A percentile compares a stretch with the other conserved stretches of the same genome.
Evolutionary conservation across 2,888 invertebrate genomes (phyloP).

Genomic region (Odontocolon sp.): DNA sequence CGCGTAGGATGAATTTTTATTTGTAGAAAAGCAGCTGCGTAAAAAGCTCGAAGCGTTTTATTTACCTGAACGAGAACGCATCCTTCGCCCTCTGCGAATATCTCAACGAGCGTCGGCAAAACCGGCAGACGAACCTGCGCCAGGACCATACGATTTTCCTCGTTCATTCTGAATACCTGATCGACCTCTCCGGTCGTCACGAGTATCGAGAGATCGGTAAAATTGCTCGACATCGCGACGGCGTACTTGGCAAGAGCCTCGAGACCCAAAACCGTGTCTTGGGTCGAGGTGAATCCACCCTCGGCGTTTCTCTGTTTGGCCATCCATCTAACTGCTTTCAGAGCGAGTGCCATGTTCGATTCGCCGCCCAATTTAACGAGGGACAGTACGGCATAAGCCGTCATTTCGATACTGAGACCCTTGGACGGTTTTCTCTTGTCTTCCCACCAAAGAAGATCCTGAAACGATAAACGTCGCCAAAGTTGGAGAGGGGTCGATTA

Average conservation of each 20-base stretch:
- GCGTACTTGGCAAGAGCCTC: conserved; percentile 84
- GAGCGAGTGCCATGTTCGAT: conserved; percentile 82
- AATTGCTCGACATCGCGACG: conserved; percentile 78
- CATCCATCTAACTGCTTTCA: conserved; percentile 88
- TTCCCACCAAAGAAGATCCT: conserved; percentile 83
- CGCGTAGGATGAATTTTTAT: too few relatives aligned
- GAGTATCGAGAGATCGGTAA: conserved; percentile 81
- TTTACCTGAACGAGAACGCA: conserved; percentile 83
- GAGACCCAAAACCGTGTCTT: conserved; percentile 85
- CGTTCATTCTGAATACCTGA: conserved; percentile 79
- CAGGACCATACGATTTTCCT: conserved; percentile 82
- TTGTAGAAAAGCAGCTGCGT: conserved; percentile 58
- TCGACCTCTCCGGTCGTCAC: conserved; percentile 80
- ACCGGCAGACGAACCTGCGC: conserved; percentile 80
- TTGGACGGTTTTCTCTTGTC: conserved; percentile 81
- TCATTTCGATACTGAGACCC: conserved; percentile 86
- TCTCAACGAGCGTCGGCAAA: conserved; percentile 81
- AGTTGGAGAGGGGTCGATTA: too few relatives aligned
- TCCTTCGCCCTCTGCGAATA: conserved; percentile 82
- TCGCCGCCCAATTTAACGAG: conserved; percentile 82
- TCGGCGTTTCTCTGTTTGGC: conserved; percentile 85
- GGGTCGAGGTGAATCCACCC: conserved; percentile 90
- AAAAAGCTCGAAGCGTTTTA: too few relatives aligned
- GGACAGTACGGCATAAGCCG: conserved; percentile 86
- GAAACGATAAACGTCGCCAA: too few relatives aligned